Conservation (phyloP, 64 coral and sea anemone species). For the Montipora foliosa region DNA sequence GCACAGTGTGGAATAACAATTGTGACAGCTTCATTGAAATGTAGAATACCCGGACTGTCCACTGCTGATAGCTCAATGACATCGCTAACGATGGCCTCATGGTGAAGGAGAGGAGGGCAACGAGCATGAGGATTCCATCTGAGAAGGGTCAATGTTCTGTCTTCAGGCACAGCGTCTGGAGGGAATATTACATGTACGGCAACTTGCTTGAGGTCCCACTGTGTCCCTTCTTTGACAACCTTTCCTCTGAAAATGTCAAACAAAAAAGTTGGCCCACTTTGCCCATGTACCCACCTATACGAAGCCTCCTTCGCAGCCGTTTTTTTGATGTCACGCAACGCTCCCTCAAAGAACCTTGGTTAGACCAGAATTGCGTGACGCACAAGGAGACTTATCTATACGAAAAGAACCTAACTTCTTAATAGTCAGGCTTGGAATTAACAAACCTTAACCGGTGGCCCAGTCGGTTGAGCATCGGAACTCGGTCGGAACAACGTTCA, state of each 20-base stretch:
- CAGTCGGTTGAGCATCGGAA: too few relatives aligned
- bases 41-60: not conserved
- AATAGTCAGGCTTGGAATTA: too few relatives aligned
- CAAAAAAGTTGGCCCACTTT: too few relatives aligned
- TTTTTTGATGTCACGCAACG: too few relatives aligned
- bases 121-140: not conserved
- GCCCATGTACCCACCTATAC: too few relatives aligned
- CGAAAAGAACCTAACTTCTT: too few relatives aligned
- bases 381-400: too few relatives aligned
- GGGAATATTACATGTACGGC: not conserved
- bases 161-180: not conserved
- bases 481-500: too few relatives aligned
- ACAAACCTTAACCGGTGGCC: too few relatives aligned
- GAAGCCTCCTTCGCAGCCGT: too few relatives aligned
- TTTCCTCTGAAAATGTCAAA: not conserved
- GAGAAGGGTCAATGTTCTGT: not conserved
- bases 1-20: not conserved
- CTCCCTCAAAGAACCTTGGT: too few relatives aligned
- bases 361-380: too few relatives aligned
- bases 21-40: constrained; percentile 5
- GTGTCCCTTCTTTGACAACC: not conserved
- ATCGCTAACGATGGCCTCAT: constrained; percentile 6
- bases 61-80: not conserved
- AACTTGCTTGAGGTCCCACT: not conserved
- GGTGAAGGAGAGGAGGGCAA: not conserved